Percentiles rank a stretch among this genome's conserved stretches.
Conservation (phyloP, 2,888 invertebrate species). For the Gastracanthus pulcherrimus region DNA sequence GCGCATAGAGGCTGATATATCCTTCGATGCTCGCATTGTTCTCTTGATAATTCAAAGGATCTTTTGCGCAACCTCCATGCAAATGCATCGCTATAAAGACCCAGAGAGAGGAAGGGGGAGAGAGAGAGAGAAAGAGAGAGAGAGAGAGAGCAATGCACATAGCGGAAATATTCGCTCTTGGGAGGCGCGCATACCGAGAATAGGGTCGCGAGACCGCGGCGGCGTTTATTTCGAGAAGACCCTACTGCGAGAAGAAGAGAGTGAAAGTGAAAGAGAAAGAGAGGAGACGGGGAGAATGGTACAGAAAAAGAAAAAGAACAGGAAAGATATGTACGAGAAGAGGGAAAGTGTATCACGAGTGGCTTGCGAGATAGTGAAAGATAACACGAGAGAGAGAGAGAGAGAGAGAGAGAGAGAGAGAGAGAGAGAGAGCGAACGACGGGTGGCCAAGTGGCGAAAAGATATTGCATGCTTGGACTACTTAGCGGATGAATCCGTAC, state of each 20-base stretch:
- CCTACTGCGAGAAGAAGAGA: background rate
- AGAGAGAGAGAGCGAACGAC: no score
- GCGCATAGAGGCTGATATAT: background rate
- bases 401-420: no score
- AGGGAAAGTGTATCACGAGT: background rate
- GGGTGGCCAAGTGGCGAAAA: background rate
- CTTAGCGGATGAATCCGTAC: background rate
- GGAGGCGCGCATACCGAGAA: background rate
- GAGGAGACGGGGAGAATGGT: no score
- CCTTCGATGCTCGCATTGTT: background rate
- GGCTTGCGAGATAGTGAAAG: background rate
- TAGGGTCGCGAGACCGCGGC: background rate
- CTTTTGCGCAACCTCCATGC: background rate
- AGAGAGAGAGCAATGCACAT: background rate
- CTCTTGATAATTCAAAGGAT: background rate
- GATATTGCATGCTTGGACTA: background rate
- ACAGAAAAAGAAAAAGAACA: no score
- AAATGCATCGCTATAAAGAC: no score
- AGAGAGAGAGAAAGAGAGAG: background rate
- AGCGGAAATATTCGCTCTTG: background rate
- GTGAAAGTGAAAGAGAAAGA: background rate
- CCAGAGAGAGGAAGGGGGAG: background rate
- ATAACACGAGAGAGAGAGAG: no score
- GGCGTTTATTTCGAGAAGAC: conserved; percentile 10
- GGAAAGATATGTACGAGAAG: no score